Evolutionary conservation across 2,113 vertebrate genomes (phyloP), one percentile per base, ranked within the genome.

Genomic region (Motacilla tschutschensis): DNA sequence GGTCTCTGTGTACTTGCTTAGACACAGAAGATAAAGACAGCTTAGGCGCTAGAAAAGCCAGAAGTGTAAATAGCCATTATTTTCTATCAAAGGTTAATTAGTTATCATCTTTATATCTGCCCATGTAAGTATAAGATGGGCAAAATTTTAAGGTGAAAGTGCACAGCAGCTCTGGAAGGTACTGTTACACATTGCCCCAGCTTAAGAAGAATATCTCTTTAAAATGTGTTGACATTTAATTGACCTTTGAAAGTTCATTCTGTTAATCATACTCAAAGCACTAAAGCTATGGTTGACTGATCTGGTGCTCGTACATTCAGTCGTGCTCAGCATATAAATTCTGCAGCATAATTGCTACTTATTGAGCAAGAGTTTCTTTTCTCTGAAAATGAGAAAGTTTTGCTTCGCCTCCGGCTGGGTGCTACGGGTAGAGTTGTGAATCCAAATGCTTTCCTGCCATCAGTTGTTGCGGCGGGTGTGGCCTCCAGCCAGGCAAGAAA

Each of bases 241-340:
- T 98, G 97, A 98, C 97, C 97, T 97, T 97, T 96, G 95, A 92
- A 96, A 96, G 94, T 95, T 97, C 96, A 91, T 96, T 97, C 97
- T 97, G 97, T 98, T 97, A 97, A 98, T 98, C 96, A 97, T 97
- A 97, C 96, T 96, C 95, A 94, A 94, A 96, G 96, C 92, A 58
- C 95, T 95, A 93, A 96, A 83, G 95, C 93, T 94, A 93, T 96
- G 96, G 95, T 96, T 96, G 95, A 96, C 96, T 97, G 96, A 95
- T 96, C 96, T 94, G 93, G 92, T 96, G 96, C 96, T 97, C 95
- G 85, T 95, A 95, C 92, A 65, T 95, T 94, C 89, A 78, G 81
- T 88, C 95, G 93, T 98, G 97, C 96, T 96, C 96, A 95, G 97
- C 96, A 97, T 97, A 97, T 96, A 95, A 97, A 97, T 97, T 96